Evolutionary conservation across 2,113 vertebrate species (phyloP).

Genomic region (Tychaedon coryphoeus): DNA sequence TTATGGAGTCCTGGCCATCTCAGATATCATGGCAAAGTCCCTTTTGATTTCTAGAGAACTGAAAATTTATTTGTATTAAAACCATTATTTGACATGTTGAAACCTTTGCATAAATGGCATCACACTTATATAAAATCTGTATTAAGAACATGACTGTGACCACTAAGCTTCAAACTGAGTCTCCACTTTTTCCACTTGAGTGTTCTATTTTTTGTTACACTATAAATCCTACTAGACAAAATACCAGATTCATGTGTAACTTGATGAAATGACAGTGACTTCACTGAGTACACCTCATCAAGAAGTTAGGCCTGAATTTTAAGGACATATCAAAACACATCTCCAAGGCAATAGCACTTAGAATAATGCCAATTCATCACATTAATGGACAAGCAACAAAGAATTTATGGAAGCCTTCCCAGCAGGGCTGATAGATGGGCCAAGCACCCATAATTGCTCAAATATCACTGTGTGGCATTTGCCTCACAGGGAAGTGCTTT

Average conservation of each 20-base stretch:
- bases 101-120: neutral
- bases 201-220: neutral
- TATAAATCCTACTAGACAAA: neutral
- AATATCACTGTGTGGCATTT: neutral
- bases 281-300: neutral
- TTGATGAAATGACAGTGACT: neutral
- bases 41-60: neutral
- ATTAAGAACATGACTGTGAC: neutral
- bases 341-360: neutral
- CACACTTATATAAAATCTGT: neutral
- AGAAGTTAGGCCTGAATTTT: neutral
- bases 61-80: neutral
- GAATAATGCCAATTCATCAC: neutral
- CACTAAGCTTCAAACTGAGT: neutral
- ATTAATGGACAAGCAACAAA: neutral
- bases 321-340: neutral
- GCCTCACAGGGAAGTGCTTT: neutral
- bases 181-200: neutral
- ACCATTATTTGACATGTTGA: neutral
- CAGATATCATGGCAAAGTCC: neutral
- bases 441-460: neutral
- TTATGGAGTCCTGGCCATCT: neutral
- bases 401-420: neutral
- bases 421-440: neutral
- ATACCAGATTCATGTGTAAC: neutral